phyloP scores from a whole-genome alignment of 2,113 vertebrate species.

The Rousettus leschenaultii region DNA sequence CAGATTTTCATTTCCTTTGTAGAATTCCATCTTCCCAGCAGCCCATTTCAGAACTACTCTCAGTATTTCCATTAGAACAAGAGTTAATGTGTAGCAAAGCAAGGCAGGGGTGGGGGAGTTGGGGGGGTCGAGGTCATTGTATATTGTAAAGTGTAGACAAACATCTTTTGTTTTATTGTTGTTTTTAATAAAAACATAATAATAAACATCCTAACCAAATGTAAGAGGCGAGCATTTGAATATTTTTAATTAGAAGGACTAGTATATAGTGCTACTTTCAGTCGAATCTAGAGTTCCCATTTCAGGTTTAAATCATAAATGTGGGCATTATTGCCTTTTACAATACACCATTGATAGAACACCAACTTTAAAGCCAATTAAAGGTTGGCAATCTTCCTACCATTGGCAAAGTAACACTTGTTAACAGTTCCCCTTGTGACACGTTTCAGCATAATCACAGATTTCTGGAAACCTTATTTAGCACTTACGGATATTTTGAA shows the following conservation, averaged over 20 bases:
- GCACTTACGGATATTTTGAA: constrained; percentile 80
- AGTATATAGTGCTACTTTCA: constrained; percentile 57
- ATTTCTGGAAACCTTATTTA: constrained; percentile 82
- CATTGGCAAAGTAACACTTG: constrained; percentile 77
- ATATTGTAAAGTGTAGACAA: constrained; percentile 51
- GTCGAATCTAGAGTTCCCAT: constrained; percentile 59
- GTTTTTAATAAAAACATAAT: constrained; percentile 50
- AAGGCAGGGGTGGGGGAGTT: not conserved
- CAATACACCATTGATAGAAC: constrained; percentile 81
- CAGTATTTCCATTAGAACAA: constrained; percentile 32
- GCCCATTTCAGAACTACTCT: not conserved
- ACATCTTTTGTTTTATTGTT: constrained; percentile 51
- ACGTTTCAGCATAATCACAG: constrained; percentile 77
- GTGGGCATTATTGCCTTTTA: constrained; percentile 79
- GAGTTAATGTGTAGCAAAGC: not conserved
- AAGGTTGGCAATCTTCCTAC: constrained; percentile 80
- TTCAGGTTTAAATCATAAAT: constrained; percentile 76
- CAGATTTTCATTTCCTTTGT: not conserved
- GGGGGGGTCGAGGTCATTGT: not conserved
- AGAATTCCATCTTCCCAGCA: not conserved
- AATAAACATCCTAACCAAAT: constrained; percentile 50
- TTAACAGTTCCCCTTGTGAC: constrained; percentile 80
- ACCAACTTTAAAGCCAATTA: constrained; percentile 83
- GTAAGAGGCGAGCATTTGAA: constrained; percentile 47
- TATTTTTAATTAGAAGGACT: constrained; percentile 71